These are phyloP conservation scores for Synergus gifuensis DNA, from an alignment of 2,888 invertebrate species.

Conservation along the genomic window DNA sequence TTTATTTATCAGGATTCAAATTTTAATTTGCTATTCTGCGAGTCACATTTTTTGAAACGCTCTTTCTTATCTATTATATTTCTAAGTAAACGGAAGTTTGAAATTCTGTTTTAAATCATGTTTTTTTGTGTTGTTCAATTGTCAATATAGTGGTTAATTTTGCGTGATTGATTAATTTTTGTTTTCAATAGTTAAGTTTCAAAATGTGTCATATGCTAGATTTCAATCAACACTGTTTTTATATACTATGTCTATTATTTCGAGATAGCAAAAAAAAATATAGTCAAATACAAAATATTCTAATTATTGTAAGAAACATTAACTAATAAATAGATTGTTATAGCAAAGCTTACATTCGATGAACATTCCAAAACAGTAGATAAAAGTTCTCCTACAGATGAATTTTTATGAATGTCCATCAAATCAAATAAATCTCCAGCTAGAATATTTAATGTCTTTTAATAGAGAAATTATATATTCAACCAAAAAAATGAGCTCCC, in stretches of 20 bases:
- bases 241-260: background rate
- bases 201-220: background rate
- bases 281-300: background rate
- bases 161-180: background rate
- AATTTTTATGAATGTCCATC: background rate
- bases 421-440: background rate
- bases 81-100: no score
- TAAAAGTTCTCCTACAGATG: background rate
- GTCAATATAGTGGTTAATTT: background rate
- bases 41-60: background rate
- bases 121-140: background rate
- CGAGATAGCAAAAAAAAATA: background rate
- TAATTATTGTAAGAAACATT: background rate
- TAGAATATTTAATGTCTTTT: background rate
- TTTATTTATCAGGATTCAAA: background rate
- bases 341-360: background rate
- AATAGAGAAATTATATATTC: background rate
- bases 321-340: background rate
- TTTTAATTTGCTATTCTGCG: background rate
- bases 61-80: no score
- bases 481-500: background rate
- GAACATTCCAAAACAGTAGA: background rate
- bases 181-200: background rate
- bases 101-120: background rate
- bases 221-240: background rate